These are phyloP conservation scores for Rhipidura dahli DNA, from an alignment of 2,113 vertebrate species.

Conservation along the genomic window DNA sequence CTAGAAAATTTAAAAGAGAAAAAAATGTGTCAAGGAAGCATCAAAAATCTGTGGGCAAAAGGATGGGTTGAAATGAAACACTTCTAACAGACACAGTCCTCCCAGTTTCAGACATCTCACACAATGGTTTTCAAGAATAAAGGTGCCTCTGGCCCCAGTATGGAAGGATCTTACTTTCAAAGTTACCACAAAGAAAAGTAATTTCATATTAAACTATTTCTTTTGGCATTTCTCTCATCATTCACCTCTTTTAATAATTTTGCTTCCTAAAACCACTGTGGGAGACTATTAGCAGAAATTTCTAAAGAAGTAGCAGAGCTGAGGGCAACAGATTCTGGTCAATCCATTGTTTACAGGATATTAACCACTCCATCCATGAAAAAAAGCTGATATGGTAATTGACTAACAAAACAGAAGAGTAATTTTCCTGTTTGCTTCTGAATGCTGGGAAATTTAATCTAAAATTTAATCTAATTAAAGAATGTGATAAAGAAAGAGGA, in stretches of 20 bases:
- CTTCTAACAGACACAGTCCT: background rate
- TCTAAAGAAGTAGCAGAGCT: background rate
- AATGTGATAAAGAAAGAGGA: background rate
- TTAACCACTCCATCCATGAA: background rate
- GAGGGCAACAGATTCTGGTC: background rate
- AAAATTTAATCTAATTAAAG: background rate
- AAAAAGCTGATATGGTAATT: background rate
- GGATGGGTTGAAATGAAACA: background rate
- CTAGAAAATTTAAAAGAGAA: conserved; percentile 57
- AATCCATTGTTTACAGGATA: background rate
- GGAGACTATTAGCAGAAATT: background rate
- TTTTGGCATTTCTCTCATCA: background rate
- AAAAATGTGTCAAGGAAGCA: background rate
- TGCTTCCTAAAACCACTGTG: background rate
- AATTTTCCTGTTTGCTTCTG: conserved; percentile 39
- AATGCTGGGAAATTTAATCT: background rate
- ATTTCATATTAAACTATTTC: background rate
- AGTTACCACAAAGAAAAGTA: background rate
- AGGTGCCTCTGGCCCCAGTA: background rate
- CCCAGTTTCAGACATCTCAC: background rate
- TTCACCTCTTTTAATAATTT: background rate
- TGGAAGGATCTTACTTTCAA: background rate
- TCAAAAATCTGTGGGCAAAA: conserved; percentile 38
- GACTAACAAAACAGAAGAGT: conserved; percentile 25
- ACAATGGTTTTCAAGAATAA: background rate